phyloP scores from a whole-genome alignment of 2,113 vertebrate genomes.

The Tonatia bakeri region DNA sequence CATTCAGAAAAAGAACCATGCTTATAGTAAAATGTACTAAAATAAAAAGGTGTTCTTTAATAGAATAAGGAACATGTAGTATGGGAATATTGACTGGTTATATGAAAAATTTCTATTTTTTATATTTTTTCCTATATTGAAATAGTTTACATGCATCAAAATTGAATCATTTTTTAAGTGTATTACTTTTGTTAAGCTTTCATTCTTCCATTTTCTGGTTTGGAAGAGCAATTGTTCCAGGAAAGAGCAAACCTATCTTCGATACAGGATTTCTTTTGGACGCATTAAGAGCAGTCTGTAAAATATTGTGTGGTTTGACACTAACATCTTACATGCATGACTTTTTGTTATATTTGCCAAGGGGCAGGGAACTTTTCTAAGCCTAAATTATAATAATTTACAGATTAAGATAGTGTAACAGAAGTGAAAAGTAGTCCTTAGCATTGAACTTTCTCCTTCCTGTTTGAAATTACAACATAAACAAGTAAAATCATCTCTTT shows the following conservation, averaged over 20 bases:
- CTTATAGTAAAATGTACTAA: background rate
- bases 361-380: background rate
- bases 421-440: background rate
- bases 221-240: background rate
- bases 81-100: background rate
- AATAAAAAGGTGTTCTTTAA: background rate
- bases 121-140: background rate
- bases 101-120: background rate
- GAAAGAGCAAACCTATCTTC: background rate
- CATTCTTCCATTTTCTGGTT: background rate
- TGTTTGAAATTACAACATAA: constrained; percentile 22
- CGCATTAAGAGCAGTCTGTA: background rate
- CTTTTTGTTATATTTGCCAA: background rate
- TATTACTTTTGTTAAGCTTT: background rate
- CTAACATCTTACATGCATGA: background rate
- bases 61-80: background rate
- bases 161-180: background rate
- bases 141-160: background rate
- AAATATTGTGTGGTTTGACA: background rate
- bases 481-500: background rate
- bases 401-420: background rate
- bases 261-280: background rate
- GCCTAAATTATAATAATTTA: background rate
- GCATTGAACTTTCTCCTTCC: background rate
- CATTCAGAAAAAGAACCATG: background rate